A percentile compares a stretch with the other conserved stretches of the same genome.
Conservation (phyloP, 2,888 invertebrate genomes). For the Synanthedon tipuliformis region DNA sequence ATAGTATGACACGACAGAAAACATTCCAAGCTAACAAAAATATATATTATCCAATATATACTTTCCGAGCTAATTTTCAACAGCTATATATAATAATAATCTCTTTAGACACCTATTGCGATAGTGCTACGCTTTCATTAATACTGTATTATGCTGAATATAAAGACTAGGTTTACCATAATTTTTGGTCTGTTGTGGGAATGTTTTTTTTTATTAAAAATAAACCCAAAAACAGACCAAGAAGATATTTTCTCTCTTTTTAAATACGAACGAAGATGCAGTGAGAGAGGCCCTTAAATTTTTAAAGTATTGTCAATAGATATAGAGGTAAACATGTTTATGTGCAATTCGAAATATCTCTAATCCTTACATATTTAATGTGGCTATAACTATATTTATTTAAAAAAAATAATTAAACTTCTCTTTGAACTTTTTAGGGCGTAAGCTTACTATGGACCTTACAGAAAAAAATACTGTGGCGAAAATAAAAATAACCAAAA, state of each 20-base stretch:
- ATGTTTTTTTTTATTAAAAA: neutral
- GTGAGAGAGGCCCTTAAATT: too few species aligned
- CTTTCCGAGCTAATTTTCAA: constrained; percentile 19
- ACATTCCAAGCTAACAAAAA: constrained; percentile 53
- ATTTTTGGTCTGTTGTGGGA: constrained; percentile 15
- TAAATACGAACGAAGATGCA: too few species aligned
- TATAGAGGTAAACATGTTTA: neutral
- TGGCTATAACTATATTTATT: neutral
- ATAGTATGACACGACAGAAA: constrained; percentile 10
- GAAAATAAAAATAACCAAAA: constrained; percentile 31
- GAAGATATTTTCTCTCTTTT: too few species aligned
- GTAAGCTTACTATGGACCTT: constrained; percentile 35
- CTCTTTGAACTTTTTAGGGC: constrained; percentile 20
- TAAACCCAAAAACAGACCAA: too few species aligned
- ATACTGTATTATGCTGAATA: constrained; percentile 16
- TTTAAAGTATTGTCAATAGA: neutral
- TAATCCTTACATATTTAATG: neutral
- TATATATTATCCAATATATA: constrained; percentile 28
- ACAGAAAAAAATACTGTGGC: constrained; percentile 22
- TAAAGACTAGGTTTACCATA: constrained; percentile 11
- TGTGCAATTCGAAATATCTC: neutral
- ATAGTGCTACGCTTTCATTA: constrained; percentile 12
- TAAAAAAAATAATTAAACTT: neutral
- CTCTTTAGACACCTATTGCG: constrained; percentile 30
- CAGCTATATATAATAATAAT: constrained; percentile 28